Evolutionary conservation across 2,113 vertebrate genomes (phyloP), one percentile per base, ranked within the genome.

Genomic region (Neopipo cinnamomea): DNA sequence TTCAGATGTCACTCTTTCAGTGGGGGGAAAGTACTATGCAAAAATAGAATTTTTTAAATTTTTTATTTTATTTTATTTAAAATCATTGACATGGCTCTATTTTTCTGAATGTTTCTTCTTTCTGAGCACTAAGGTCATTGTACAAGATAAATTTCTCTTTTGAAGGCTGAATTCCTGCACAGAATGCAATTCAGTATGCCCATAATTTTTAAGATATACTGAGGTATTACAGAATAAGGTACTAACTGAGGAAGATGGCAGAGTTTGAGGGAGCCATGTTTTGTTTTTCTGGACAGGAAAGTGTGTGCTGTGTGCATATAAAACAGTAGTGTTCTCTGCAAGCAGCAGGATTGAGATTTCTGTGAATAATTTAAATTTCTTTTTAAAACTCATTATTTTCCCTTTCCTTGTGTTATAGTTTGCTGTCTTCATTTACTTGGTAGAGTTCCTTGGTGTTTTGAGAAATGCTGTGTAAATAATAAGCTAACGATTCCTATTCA

Each of bases 391-490:
- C 53, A 1, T 85, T 91, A 77, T 94, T 91, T 95, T 72, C n/a
- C 30, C 24, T 88, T 89, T 72, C 66, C 25, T 74, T 63, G 27
- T 72, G 42, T 47, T 94, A 25, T 1, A 88, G 63, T 70, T 61
- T 88, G 27, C 4, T 15, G 21, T 94, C 35, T 96, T 91, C 55
- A 37, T 91, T 83, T 85, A 23, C 42, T 71, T 88, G 75, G 50
- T 90, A 71, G 59, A 83, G 59, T 63, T 90, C 47, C 76, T 83
- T 52, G 55, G 67, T 67, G 35, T 77, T 95, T 80, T 95, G 81
- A 94, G 67, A 95, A 95, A 91, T 47, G 39, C 50, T 71, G 63
- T 88, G 88, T 96, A 95, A 93, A 91, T 93, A 96, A 83, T 67
- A 77, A 94, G 63, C 75, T 86, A 94, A 88, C 11, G 2, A 86